phyloP scores from a whole-genome alignment of 2,113 vertebrate genomes.

The Ammodytes marinus region DNA sequence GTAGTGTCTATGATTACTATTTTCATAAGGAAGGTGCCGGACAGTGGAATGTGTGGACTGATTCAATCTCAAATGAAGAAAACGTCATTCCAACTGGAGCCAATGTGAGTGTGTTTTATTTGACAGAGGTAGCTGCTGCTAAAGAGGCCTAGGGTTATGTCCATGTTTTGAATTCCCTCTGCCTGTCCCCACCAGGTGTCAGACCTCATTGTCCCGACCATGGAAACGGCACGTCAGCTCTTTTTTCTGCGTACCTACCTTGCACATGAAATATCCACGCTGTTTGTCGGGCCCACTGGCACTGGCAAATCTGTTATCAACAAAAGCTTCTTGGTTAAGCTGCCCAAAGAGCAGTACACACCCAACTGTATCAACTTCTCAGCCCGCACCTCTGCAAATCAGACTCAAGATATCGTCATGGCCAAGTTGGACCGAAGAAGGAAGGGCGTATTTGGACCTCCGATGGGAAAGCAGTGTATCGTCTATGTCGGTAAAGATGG shows the following conservation, averaged over 20 bases:
- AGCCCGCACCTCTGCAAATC: conserved; percentile 92
- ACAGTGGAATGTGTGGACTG: conserved; percentile 90
- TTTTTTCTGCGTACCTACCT: conserved; percentile 92
- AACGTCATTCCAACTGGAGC: conserved; percentile 81
- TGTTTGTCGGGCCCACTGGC: conserved; percentile 95
- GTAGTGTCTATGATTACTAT: conserved; percentile 93
- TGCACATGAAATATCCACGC: conserved; percentile 85
- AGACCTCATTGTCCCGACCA: conserved; percentile 93
- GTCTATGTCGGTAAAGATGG: conserved; percentile 91
- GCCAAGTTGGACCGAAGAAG: conserved; percentile 91
- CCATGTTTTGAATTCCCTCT: neutral
- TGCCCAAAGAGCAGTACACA: conserved; percentile 88
- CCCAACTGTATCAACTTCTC: conserved; percentile 94
- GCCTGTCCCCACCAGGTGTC: conserved; percentile 84
- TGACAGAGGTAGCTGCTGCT: neutral
- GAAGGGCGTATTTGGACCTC: conserved; percentile 92
- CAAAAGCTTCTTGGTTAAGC: conserved; percentile 89
- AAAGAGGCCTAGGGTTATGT: neutral
- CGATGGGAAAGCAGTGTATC: conserved; percentile 89
- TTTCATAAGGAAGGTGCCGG: conserved; percentile 89
- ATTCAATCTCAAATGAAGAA: conserved; percentile 89
- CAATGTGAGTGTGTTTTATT: conserved; percentile 82
- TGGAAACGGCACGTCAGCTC: conserved; percentile 91
- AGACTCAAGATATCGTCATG: conserved; percentile 95
- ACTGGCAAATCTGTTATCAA: conserved; percentile 94